Percentiles rank a stretch among this genome's conserved stretches.
Evolutionary conservation across 2,888 invertebrate genomes (phyloP).

Genomic region (Taenaris catops): DNA sequence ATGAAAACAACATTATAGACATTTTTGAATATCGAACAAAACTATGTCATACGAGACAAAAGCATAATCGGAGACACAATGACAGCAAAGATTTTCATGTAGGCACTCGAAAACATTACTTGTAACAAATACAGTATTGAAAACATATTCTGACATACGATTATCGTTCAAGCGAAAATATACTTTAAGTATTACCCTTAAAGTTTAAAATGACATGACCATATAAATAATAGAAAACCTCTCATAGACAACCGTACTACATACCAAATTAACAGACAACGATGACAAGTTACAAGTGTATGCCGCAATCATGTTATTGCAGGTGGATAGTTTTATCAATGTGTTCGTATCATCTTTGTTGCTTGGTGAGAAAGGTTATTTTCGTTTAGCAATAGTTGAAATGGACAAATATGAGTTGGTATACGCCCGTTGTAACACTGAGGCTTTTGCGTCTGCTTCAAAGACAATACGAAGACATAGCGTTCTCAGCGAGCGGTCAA

Average conservation of each 20-base stretch:
- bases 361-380: constrained; percentile 27
- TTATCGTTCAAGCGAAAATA: constrained; percentile 1
- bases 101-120: constrained; percentile 49
- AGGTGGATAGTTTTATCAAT: constrained; percentile 12
- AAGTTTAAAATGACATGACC: constrained; percentile 4
- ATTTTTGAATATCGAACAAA: constrained; percentile 10
- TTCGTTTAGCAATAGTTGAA: constrained; percentile 19
- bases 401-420: constrained; percentile 17
- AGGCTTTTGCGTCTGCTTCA: constrained; percentile 55
- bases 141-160: constrained; percentile 1
- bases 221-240: constrained; percentile 3
- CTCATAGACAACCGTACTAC: constrained; percentile 37
- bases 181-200: neutral
- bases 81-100: constrained; percentile 41
- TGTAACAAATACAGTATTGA: constrained; percentile 40
- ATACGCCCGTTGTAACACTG: constrained; percentile 36
- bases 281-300: constrained; percentile 73
- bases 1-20: no score
- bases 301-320: constrained; percentile 35
- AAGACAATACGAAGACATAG: constrained; percentile 70
- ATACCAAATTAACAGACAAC: constrained; percentile 72
- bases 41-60: constrained; percentile 39
- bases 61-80: constrained; percentile 48
- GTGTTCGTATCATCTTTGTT: constrained; percentile 23
- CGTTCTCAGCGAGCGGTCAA: constrained; percentile 64